These are phyloP conservation scores for Sminthurinus signatus DNA, from an alignment of 1,140 invertebrate species.

Conservation along the genomic window DNA sequence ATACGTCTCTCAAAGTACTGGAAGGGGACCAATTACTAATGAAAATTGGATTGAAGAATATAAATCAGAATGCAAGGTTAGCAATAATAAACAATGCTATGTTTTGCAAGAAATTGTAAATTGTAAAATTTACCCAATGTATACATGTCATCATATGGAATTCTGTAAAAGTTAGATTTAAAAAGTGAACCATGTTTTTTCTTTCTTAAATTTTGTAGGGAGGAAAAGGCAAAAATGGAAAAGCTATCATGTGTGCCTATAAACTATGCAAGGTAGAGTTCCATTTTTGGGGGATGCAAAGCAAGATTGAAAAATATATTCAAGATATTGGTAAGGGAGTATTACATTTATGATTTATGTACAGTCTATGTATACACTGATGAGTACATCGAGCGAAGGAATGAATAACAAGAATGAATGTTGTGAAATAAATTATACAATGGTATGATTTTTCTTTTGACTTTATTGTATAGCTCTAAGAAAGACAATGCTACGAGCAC, in stretches of 20 bases:
- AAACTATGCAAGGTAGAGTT: conserved; percentile 98
- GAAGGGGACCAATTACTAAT: conserved; percentile 77
- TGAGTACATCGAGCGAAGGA: too few relatives aligned
- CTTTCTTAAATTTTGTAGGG: too few relatives aligned
- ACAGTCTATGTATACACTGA: too few relatives aligned
- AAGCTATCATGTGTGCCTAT: conserved; percentile 97
- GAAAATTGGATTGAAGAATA: conserved; percentile 89
- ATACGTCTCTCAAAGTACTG: conserved; percentile 84
- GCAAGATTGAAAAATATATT: conserved; percentile 97
- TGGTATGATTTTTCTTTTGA: background rate
- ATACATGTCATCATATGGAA: too few relatives aligned
- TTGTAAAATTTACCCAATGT: too few relatives aligned
- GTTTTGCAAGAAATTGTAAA: too few relatives aligned
- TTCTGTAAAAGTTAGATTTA: background rate
- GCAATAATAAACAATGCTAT: background rate
- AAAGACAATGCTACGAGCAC: conserved; percentile 95
- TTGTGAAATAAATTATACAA: background rate
- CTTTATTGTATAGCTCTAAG: conserved; percentile 62
- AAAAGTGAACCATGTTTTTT: too few relatives aligned
- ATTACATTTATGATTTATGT: background rate
- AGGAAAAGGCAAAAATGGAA: conserved; percentile 66
- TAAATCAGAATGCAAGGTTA: conserved; percentile 64
- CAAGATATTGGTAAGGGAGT: conserved; percentile 77
- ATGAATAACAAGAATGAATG: too few relatives aligned
- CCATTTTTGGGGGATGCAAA: conserved; percentile 99